A percentile compares a stretch with the other conserved stretches of the same genome.
These are phyloP conservation scores for Callinectes sapidus DNA, from an alignment of 2,888 invertebrate species.

Conservation along the genomic window DNA sequence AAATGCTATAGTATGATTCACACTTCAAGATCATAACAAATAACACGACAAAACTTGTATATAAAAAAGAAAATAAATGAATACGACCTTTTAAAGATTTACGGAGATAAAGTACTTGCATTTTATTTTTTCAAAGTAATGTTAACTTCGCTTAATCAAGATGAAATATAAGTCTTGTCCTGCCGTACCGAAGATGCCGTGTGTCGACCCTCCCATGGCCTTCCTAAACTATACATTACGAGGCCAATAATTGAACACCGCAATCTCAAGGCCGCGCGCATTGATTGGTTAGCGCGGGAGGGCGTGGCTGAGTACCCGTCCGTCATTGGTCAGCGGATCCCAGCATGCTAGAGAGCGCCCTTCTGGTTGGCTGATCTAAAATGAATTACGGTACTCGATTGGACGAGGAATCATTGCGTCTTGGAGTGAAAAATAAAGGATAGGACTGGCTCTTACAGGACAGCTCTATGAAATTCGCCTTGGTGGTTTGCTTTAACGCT, in stretches of 20 bases:
- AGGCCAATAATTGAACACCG: slow-evolving; percentile 16
- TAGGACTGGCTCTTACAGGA: background rate
- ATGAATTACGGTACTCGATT: background rate
- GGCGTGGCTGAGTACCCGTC: slow-evolving; percentile 8
- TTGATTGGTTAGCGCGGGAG: slow-evolving; percentile 16
- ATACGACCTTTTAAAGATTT: too few relatives aligned
- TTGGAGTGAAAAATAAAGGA: background rate
- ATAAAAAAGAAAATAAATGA: too few relatives aligned
- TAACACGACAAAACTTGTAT: too few relatives aligned
- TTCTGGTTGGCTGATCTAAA: background rate
- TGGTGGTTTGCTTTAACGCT: background rate
- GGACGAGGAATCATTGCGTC: background rate
- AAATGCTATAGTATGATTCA: too few relatives aligned
- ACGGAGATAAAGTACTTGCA: too few relatives aligned
- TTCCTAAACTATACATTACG: slow-evolving; percentile 7
- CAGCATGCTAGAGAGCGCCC: background rate
- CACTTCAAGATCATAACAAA: too few relatives aligned
- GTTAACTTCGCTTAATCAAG: too few relatives aligned
- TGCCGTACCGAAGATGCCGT: background rate
- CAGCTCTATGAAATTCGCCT: background rate
- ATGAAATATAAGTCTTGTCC: background rate
- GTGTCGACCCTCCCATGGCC: slow-evolving; percentile 10
- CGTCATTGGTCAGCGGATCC: background rate
- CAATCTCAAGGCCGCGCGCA: slow-evolving; percentile 5
- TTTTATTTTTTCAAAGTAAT: too few relatives aligned